phyloP scores from a whole-genome alignment of 2,113 vertebrate genomes.

The Microtus ochrogaster region DNA sequence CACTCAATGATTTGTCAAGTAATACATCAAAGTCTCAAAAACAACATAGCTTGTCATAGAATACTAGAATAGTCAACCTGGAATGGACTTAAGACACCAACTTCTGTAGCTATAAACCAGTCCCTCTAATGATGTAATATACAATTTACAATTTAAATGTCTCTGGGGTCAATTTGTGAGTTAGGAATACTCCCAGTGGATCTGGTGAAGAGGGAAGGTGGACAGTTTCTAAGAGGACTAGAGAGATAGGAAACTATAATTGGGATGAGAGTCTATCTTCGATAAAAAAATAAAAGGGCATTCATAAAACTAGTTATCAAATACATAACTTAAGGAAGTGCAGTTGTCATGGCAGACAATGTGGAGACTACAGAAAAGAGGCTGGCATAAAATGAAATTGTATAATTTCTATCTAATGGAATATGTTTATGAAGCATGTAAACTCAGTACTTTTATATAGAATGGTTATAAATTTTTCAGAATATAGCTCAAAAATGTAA shows the following conservation, averaged over 20 bases:
- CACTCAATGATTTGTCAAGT: constrained; percentile 77
- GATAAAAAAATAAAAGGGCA: background rate
- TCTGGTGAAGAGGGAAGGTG: too few relatives aligned
- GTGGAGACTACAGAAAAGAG: background rate
- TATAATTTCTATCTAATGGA: background rate
- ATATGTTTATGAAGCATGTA: background rate
- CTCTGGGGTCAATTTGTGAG: constrained; percentile 62
- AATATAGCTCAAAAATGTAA: background rate
- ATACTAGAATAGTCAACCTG: constrained; percentile 9
- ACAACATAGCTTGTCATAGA: constrained; percentile 78
- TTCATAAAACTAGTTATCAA: background rate
- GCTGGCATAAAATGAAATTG: background rate
- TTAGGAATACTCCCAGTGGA: constrained; percentile 30
- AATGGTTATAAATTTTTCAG: background rate
- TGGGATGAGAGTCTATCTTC: background rate
- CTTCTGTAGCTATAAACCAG: background rate
- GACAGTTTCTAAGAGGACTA: too few relatives aligned
- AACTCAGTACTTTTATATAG: background rate
- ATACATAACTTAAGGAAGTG: background rate
- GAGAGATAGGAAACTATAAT: background rate
- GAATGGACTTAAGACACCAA: background rate
- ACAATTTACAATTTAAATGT: background rate
- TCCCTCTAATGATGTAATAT: background rate
- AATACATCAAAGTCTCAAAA: constrained; percentile 82
- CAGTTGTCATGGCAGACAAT: background rate